phyloP scores from a whole-genome alignment of 2,113 vertebrate genomes.

The Opisthocomus hoazin region DNA sequence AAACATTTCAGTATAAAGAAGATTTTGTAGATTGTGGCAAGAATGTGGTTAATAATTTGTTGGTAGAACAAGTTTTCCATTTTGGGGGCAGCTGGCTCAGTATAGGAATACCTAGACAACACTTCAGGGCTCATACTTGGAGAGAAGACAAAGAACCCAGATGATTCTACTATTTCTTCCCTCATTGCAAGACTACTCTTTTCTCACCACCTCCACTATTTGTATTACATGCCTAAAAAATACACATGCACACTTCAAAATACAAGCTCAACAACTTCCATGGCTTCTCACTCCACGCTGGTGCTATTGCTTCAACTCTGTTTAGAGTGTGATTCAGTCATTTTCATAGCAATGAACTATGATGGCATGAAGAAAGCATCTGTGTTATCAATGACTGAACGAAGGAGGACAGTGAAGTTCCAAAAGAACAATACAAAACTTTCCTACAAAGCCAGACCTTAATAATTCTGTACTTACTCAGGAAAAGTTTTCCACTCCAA shows the following conservation, averaged over 20 bases:
- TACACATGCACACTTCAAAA: background rate
- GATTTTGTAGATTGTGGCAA: background rate
- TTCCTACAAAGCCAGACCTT: background rate
- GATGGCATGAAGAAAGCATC: constrained; percentile 43
- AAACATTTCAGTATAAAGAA: background rate
- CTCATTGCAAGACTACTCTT: background rate
- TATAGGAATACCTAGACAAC: background rate
- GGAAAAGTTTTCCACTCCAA: background rate
- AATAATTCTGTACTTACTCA: background rate
- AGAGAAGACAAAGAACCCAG: background rate
- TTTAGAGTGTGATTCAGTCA: constrained; percentile 26
- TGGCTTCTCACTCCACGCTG: background rate
- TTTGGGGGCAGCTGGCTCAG: background rate
- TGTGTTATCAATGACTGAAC: background rate
- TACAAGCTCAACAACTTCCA: background rate
- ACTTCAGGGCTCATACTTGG: background rate
- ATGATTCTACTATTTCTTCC: background rate
- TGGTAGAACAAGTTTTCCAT: background rate
- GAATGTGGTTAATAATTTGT: background rate
- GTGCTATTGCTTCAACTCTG: constrained; percentile 13
- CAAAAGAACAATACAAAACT: constrained; percentile 1
- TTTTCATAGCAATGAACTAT: constrained; percentile 23
- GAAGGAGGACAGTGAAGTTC: constrained; percentile 20
- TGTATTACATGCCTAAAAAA: background rate
- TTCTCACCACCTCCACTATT: background rate